A percentile compares a stretch with the other conserved stretches of the same genome.
phyloP scores from a whole-genome alignment of 1,140 invertebrate genomes.

The Cherax destructor region DNA sequence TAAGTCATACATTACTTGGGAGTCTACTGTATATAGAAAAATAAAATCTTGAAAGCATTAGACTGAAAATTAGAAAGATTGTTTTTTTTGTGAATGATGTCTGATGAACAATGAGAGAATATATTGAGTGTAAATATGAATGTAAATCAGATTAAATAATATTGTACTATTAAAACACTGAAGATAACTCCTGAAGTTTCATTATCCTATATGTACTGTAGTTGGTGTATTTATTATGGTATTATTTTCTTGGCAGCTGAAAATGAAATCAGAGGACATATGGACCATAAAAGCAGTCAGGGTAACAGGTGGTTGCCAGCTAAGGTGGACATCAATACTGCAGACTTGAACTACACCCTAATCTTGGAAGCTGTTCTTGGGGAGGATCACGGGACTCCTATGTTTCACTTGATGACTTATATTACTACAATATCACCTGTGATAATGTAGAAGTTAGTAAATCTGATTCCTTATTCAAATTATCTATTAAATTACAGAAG shows the following conservation, averaged over 20 bases:
- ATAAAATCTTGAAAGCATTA: no score
- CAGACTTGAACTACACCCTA: background rate
- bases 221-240: background rate
- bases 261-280: background rate
- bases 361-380: conserved; percentile 20
- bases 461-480: background rate
- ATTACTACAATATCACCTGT: conserved; percentile 35
- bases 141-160: no score
- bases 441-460: conserved; percentile 42
- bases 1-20: no score
- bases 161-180: no score
- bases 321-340: background rate
- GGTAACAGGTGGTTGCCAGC: conserved; percentile 45
- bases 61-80: no score
- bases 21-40: no score
- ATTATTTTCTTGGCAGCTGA: background rate
- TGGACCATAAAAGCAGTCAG: conserved; percentile 40
- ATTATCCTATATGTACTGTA: no score
- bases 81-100: no score
- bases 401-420: conserved; percentile 40
- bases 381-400: conserved; percentile 35
- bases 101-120: no score
- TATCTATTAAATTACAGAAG: no score
- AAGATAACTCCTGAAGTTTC: no score
- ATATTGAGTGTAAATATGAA: no score